These are phyloP conservation scores for Eleutherodactylus coqui DNA, from an alignment of 2,797 vertebrate species.

Conservation along the genomic window DNA sequence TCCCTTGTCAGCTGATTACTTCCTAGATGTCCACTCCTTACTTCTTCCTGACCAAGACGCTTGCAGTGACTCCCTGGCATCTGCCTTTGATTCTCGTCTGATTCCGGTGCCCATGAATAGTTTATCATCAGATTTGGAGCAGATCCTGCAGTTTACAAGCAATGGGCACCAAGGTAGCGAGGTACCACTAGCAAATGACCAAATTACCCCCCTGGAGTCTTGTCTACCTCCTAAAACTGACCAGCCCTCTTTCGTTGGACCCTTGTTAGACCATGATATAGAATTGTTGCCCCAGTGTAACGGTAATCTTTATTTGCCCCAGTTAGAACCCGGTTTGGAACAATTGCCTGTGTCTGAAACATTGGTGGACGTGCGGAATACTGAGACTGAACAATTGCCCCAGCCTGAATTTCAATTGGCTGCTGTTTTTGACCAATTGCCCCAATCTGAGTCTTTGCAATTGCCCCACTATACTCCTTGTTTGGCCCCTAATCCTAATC, in stretches of 20 bases:
- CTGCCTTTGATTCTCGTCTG: slow-evolving; percentile 2
- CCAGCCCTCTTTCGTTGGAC: neutral
- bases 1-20: neutral
- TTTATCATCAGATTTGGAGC: neutral
- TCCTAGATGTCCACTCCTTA: neutral
- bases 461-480: neutral
- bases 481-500: neutral
- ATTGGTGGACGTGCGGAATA: neutral
- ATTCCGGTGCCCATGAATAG: neutral
- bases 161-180: neutral
- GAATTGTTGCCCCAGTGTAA: neutral
- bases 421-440: neutral
- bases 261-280: neutral
- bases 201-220: neutral
- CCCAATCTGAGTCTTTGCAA: neutral
- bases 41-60: neutral
- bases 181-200: neutral
- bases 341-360: neutral
- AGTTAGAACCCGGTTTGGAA: neutral
- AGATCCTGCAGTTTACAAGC: neutral
- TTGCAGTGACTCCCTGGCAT: neutral
- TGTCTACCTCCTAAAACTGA: slow-evolving; percentile 22
- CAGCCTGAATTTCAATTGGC: neutral
- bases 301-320: neutral
- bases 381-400: neutral